Evolutionary conservation across 1,140 invertebrate genomes (phyloP), one percentile per base, ranked within the genome.

Genomic region (Brachionus paranguensis): DNA sequence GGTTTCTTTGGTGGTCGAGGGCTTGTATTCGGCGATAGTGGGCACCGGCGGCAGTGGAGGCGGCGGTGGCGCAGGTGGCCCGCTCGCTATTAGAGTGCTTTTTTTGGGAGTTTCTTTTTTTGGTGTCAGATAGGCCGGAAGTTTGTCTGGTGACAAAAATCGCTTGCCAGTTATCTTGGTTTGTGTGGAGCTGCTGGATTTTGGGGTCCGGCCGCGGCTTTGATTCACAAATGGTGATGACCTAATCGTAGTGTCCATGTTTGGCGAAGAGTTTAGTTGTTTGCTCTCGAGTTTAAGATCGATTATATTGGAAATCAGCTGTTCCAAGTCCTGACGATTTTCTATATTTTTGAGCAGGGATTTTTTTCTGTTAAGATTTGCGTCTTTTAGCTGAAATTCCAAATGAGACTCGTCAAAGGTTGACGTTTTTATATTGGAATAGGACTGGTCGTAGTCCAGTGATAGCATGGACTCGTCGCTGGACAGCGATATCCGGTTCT

Each of bases 91-190:
- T 6, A n/a, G 20, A 0, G 43, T 14, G 17, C 17, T 74, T 3
- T 43, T 74, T 43, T 43, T 20, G 14, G 17, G 41, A 24, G 72
- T 50, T 5, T 29, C 20, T 27, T 20, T 76, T 76, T 76, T 76
- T 0, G 43, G 45, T 20, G 20, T 76, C 12, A 76, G 2, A 50
- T 50, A 47, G 17, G 45, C 43, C 0, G 72, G 72, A 14, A 76
- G 47, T 12, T 76, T 76, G 47, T 76, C 72, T n/a, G 72, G 72
- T n/a, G 72, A 76, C 12, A 50, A 76, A 50, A 76, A 76, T 76
- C 72, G 27, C 47, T 76, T 76, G 47, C 27, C 24, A n/a, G 72
- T 76, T 50, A 76, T 76, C 53, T 76, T 76, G 27, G 72, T 76
- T 76, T 76, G 72, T 0, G 68, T 72, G 7, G 68, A 72, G 17